Evolutionary conservation across 2,888 invertebrate species (phyloP), one percentile per base, ranked within the genome.

Genomic region (Scelioninae gen. 1): DNA sequence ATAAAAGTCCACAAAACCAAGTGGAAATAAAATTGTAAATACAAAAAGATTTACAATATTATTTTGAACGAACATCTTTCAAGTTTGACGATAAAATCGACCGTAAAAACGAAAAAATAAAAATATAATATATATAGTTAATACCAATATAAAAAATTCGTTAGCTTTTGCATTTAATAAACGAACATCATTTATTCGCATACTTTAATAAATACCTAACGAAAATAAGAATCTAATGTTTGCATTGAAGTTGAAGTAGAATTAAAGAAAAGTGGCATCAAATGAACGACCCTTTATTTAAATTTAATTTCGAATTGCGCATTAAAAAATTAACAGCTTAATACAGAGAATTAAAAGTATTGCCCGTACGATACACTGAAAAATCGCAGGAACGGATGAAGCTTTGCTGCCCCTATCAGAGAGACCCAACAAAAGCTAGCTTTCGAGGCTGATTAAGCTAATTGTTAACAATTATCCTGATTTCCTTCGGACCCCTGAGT

Each of bases 381-480:
- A 75, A 81, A 78, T 75, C 51, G 80, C 29, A 81, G 38, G n/a
- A 75, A 65, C 75, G 80, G 63, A 53, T 77, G 38, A 45, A 71
- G 79, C 78, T 79, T 78, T 72, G 74, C 72, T 68, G 79, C 81
- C 83, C 81, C 83, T 78, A 88, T 88, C 88, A 85, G 88, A 87
- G 82, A 85, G 74, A 81, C 77, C 86, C 87, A 89, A 91, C 91
- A 90, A 92, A 91, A 91, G 90, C 91, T 88, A 86, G 88, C 90
- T 90, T 91, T 92, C 91, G 87, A 90, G 89, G 89, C 91, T 92
- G 91, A 92, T 92, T 91, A 91, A 91, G 90, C 90, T 92, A 91
- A 92, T 92, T 92, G 91, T 91, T 92, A 92, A 91, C 92, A 92
- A 92, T 92, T 92, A 92, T 91, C 91, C 90, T 89, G 91, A 92